Evolutionary conservation across 2,888 invertebrate species (phyloP).

Genomic region (Branchellion lobata): DNA sequence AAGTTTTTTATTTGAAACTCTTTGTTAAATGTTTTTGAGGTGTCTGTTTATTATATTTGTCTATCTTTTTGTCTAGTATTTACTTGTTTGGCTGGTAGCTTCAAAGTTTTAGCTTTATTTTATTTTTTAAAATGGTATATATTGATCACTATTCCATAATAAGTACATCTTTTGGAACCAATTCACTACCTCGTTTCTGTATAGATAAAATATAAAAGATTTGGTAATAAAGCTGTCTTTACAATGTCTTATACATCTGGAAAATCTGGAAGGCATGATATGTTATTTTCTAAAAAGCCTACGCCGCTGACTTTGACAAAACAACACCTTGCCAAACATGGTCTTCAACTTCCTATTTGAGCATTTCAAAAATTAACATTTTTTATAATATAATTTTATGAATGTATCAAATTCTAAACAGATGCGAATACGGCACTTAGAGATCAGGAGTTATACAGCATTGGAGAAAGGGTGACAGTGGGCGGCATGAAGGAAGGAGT

Average conservation of each 20-base stretch:
- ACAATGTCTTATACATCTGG: background rate
- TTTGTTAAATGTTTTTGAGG: too few species aligned
- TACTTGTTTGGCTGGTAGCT: too few species aligned
- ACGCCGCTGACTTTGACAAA: background rate
- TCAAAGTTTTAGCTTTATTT: too few species aligned
- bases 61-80: too few species aligned
- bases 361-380: background rate
- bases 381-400: background rate
- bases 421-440: background rate
- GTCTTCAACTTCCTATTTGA: background rate
- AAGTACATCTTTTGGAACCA: too few species aligned
- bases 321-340: slow-evolving; percentile 20
- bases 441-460: slow-evolving; percentile 71
- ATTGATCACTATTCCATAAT: too few species aligned
- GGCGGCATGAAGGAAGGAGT: slow-evolving; percentile 61
- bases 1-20: too few species aligned
- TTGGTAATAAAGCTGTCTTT: too few species aligned
- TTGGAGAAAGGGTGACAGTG: slow-evolving; percentile 86
- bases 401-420: background rate
- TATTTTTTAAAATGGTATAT: too few species aligned
- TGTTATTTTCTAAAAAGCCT: background rate
- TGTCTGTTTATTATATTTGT: too few species aligned
- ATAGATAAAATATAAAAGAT: too few species aligned
- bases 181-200: too few species aligned
- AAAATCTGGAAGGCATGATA: background rate